Evolutionary conservation across 1,140 invertebrate species (phyloP).

Genomic region (Magallana angulata): DNA sequence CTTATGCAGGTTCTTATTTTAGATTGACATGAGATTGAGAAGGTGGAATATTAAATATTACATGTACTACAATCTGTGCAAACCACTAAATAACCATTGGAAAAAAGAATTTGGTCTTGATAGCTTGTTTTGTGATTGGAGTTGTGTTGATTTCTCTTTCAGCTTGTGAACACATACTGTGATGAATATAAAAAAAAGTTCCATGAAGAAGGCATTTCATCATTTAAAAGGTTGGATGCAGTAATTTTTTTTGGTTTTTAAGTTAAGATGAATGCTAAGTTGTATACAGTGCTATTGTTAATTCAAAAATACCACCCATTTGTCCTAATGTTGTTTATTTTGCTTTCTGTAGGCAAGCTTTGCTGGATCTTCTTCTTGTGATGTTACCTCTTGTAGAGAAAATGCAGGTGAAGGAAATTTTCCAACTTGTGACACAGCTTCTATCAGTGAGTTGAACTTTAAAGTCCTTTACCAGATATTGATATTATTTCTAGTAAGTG

Average conservation of each 20-base stretch:
- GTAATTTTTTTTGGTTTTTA: no score
- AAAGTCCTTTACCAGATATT: neutral
- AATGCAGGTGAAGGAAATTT: slow-evolving; percentile 76
- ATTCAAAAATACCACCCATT: no score
- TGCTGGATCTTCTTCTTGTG: slow-evolving; percentile 88
- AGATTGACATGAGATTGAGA: neutral
- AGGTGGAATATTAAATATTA: neutral
- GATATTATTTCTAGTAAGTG: neutral
- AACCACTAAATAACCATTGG: no score
- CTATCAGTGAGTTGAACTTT: slow-evolving; percentile 67
- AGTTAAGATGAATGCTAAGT: no score
- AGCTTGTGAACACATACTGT: slow-evolving; percentile 85
- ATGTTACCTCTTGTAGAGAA: slow-evolving; percentile 85
- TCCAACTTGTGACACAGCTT: slow-evolving; percentile 70
- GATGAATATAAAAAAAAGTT: slow-evolving; percentile 85
- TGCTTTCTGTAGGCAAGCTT: slow-evolving; percentile 83
- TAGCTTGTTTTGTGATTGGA: no score
- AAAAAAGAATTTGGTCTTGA: no score
- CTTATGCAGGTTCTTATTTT: neutral
- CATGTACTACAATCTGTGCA: neutral
- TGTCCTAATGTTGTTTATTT: neutral
- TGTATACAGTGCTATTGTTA: no score
- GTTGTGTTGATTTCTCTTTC: slow-evolving; percentile 51
- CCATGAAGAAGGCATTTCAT: slow-evolving; percentile 61
- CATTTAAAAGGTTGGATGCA: slow-evolving; percentile 69